Evolutionary conservation across 2,888 invertebrate species (phyloP), one percentile per base, ranked within the genome.

Genomic region (Euproctis similis): DNA sequence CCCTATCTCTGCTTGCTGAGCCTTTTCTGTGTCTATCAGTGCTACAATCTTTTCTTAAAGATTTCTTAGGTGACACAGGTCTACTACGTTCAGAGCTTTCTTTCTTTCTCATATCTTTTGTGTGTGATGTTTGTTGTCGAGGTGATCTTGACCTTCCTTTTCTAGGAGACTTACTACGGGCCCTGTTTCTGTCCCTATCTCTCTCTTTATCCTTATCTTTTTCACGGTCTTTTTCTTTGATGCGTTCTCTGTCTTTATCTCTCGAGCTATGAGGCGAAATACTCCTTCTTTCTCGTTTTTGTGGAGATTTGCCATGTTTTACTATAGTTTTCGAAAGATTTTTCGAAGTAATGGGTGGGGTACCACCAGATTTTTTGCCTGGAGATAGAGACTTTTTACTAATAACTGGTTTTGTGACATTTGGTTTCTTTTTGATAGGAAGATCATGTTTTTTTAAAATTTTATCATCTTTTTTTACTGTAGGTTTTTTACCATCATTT

Each of bases 321-420:
- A 64, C 35, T 19, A 63, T 39, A 46, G 46, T 63, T 59, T 86
- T 86, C 6, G 68, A 46, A 28, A 78, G 44, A 44, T 57, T 75
- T 53, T 84, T 85, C 21, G 81, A 63, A 30, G 72, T 77, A 31
- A 85, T 84, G 36, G 85, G 85, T 10, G 85, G 85, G 31, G 85
- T 85, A 2, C 85, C 84, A 34, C 84, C 84, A 27, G 84, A 75
- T 53, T 85, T 86, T 46, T 85, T 85, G 2, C 73, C 73, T 25
- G 85, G 85, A 18, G 85, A 84, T n/a, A 85, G 34, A 13, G 85
- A 84, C 42, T 85, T 85, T 48, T 85, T 86, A 11, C 67, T 74
- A 42, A 84, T 59, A 22, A 70, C 51, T 26, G 63, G 38, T 59
- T 82, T 82, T 26, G 67, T 49, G 6, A 65, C 37, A 23, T n/a